Base-by-base conservation (phyloP, 2,797 vertebrate genomes). In the Propithecus deckenii region DNA sequence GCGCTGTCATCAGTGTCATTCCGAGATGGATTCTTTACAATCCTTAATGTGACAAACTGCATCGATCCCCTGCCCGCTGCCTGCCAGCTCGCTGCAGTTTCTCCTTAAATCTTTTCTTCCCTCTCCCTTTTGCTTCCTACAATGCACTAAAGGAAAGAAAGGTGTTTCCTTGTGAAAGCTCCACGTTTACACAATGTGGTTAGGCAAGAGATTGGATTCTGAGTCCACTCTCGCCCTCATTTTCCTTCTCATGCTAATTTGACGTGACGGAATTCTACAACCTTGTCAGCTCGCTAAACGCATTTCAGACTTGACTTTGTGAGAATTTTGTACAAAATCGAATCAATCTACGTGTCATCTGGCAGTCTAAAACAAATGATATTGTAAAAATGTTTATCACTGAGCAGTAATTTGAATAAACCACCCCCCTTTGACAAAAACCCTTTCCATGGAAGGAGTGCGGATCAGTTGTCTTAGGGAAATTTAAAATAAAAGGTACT, bases 301-400 rank as follows among this genome's bases (percentile, higher is more conserved):
- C 87, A 96, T 97, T 97, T 97, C 96, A 92, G 50, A 94, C 94
- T 95, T 96, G 94, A 87, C 95, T 98, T 98, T 97, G 69, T 94
- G 93, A 96, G 97, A 97, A 94, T 97, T 97, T 96, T 69, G 10
- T 84, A 96, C 74, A 90, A 89, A 97, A 97, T 94, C 86, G 35
- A 97, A 97, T 90, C 96, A 95, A 97, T 91, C 94, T 95, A 93
- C 67, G 81, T 97, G 76, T 97, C 94, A 96, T 80, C 95, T 72
- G 7, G 23, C 91, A 94, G 81, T 67, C 89, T 94, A 88, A 98
- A 97, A 96, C 91, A 97, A 98, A 94, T 15, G 59, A 67, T 67
- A 76, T 38, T 83, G 79, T 96, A 83, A 93, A 96, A 97, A 96
- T 94, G 76, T 96, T 97, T 96, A 98, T 59, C 71, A 35, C 65